Conservation (phyloP, 2,888 invertebrate genomes). For the Watsonalla binaria region DNA sequence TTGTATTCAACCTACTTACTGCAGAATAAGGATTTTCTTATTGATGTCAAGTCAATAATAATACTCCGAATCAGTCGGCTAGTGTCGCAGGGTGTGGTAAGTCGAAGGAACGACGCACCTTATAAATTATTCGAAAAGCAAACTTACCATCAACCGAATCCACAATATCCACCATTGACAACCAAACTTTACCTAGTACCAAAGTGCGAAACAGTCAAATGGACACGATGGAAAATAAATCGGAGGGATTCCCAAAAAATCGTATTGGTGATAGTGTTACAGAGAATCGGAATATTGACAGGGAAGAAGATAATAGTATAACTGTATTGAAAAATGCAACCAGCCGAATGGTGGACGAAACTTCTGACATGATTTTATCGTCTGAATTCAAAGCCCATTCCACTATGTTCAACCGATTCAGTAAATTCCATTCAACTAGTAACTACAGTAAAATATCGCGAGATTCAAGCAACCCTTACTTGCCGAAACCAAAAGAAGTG, state of each 20-base stretch:
- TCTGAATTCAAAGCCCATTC: neutral
- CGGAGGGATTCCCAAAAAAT: neutral
- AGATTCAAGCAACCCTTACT: slow-evolving; percentile 10
- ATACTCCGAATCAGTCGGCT: too few relatives aligned
- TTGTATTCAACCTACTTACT: neutral
- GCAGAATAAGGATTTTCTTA: too few relatives aligned
- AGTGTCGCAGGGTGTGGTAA: neutral
- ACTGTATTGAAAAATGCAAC: neutral
- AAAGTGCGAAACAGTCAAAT: slow-evolving; percentile 8
- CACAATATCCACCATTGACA: slow-evolving; percentile 37
- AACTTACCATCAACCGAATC: slow-evolving; percentile 17
- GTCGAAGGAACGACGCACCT: slow-evolving; percentile 8
- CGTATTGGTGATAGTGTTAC: neutral
- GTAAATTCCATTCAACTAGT: slow-evolving; percentile 8
- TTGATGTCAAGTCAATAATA: too few relatives aligned
- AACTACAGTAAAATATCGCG: slow-evolving; percentile 19
- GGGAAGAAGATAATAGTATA: neutral
- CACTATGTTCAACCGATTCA: neutral
- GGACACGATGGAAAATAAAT: neutral
- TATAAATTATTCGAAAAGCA: slow-evolving; percentile 14
- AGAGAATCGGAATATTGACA: neutral
- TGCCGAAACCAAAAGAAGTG: slow-evolving; percentile 11
- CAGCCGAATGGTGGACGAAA: neutral
- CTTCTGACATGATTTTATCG: slow-evolving; percentile 1
- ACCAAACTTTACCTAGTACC: slow-evolving; percentile 39